Conservation (phyloP, 1,140 invertebrate genomes). For the Drosophila arawakana region DNA sequence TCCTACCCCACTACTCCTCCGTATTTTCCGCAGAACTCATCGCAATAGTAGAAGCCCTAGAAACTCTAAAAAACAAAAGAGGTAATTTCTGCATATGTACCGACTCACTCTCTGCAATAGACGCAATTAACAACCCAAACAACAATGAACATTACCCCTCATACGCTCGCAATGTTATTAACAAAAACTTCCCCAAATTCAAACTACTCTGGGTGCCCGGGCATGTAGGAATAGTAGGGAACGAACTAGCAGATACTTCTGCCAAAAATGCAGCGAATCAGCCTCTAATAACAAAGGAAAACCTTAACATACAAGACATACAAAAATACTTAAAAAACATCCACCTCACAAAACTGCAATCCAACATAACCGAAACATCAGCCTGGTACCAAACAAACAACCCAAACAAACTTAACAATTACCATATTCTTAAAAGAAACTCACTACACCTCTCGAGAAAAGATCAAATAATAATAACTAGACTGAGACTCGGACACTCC, state of each 20-base stretch:
- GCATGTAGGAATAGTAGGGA: not conserved
- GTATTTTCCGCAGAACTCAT: not conserved
- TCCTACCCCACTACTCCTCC: not conserved
- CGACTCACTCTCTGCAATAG: too few species aligned
- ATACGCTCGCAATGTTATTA: not conserved
- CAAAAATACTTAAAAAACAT: conserved; percentile 2
- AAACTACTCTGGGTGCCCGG: conserved; percentile 5
- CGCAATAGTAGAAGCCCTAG: not conserved
- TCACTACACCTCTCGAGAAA: not conserved
- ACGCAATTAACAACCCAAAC: too few species aligned
- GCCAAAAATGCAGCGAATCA: not conserved
- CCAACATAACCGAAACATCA: conserved; percentile 2
- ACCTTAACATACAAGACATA: not conserved
- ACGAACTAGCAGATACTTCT: not conserved
- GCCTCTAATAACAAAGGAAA: conserved; percentile 2
- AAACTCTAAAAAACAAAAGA: too few species aligned
- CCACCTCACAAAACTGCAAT: not conserved
- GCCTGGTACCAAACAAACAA: conserved; percentile 3
- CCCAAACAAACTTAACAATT: not conserved
- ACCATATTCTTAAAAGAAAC: conserved; percentile 5
- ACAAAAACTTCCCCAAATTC: conserved; percentile 12
- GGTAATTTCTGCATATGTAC: too few species aligned
- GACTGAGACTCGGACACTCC: too few species aligned
- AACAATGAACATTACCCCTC: too few species aligned
- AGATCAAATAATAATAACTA: too few species aligned